These are phyloP conservation scores for Aleiodes leptofemur DNA, from an alignment of 2,888 invertebrate genomes.

Conservation along the genomic window DNA sequence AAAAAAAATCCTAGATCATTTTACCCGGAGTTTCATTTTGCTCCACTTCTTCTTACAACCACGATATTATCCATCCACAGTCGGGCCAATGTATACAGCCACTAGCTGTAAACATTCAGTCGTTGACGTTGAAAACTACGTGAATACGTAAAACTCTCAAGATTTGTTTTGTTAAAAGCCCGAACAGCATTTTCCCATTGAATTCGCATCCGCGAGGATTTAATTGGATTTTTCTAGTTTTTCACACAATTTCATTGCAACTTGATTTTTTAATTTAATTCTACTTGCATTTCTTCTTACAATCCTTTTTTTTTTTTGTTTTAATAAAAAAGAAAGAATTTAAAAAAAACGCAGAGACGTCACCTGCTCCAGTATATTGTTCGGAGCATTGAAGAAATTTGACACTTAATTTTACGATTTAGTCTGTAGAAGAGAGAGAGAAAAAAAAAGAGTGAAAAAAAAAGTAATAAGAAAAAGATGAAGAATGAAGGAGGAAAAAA, in stretches of 20 bases:
- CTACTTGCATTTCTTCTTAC: conserved; percentile 29
- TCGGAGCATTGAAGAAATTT: conserved; percentile 57
- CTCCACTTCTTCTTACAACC: neutral
- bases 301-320: conserved; percentile 33
- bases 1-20: too few relatives aligned
- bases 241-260: too few relatives aligned
- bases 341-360: conserved; percentile 32
- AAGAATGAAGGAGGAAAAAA: conserved; percentile 1
- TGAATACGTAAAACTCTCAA: conserved; percentile 26
- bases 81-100: neutral
- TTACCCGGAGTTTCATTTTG: too few relatives aligned
- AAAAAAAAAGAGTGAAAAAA: too few relatives aligned
- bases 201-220: too few relatives aligned
- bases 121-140: conserved; percentile 15
- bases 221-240: too few relatives aligned
- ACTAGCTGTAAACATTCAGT: conserved; percentile 27
- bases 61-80: conserved; percentile 10
- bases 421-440: conserved; percentile 45
- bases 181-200: too few relatives aligned
- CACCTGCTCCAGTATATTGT: conserved; percentile 52
- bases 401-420: conserved; percentile 65
- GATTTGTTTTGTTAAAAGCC: too few relatives aligned
- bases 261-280: neutral
- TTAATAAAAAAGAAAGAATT: conserved; percentile 34
- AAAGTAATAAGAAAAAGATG: conserved; percentile 18